Base-by-base conservation (phyloP, 2,888 invertebrate species). In the Apodemia mormo region DNA sequence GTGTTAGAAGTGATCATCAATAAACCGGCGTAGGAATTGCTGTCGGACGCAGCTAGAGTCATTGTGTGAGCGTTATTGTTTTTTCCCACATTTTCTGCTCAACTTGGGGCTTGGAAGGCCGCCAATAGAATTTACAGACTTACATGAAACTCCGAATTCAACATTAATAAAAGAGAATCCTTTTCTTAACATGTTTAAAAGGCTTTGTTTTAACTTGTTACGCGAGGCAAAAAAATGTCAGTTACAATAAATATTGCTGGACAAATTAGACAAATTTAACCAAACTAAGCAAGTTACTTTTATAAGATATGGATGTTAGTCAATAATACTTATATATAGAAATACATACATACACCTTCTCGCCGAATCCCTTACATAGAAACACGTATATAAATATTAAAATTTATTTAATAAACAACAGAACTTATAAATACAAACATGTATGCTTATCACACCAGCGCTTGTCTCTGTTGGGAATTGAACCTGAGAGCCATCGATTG, bases 61-160 rank as follows among this genome's bases (percentile, higher is more conserved):
- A 64, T 64, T 64, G 33, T 64, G 64, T 37, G 64, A 64, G n/a
- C 64, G 64, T 64, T 64, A 64, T 64, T 64, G 64, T 64, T 64
- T 64, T 64, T 64, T 64, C 64, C 64, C 64, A 64, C 64, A 64
- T 64, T 64, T 64, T 64, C 64, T 33, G 64, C 64, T 64, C 61
- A 30, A 61, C 58, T 64, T 37, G 61, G 61, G 37, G 37, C 33
- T 64, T 64, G 61, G 61, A 64, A 64, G n/a, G 33, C 37, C 61
- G 61, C 61, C 61, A 64, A 64, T 64, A 33, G 61, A 61, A 61
- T 61, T 61, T 61, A 61, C 14, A 61, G 61, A 33, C 61, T 61
- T 61, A 61, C 61, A 61, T 61, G 61, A 33, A 61, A 61, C 58
- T 33, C 58, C 58, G 58, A 29, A 30, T 58, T 33, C 30, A 58